Evolutionary conservation across 1,140 invertebrate genomes (phyloP).

Genomic region (Nephila pilipes): DNA sequence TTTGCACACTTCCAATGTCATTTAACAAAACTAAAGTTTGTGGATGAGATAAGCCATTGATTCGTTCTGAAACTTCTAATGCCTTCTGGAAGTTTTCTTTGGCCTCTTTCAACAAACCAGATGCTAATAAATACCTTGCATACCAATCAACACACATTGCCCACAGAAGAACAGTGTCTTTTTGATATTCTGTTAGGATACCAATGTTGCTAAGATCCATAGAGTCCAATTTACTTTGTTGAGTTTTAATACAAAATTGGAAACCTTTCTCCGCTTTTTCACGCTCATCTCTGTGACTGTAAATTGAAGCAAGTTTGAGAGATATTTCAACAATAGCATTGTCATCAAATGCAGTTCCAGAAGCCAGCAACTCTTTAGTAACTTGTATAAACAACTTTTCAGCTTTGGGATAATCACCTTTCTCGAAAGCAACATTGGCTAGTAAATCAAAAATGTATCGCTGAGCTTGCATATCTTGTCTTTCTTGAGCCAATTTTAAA

Average conservation of each 20-base stretch:
- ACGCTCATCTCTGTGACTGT: constrained; percentile 84
- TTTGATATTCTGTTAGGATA: constrained; percentile 81
- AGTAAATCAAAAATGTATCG: constrained; percentile 94
- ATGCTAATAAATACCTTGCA: constrained; percentile 86
- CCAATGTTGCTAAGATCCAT: constrained; percentile 77
- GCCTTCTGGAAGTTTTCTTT: constrained; percentile 87
- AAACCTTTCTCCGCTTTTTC: constrained; percentile 88
- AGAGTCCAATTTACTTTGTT: constrained; percentile 83
- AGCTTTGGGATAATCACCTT: constrained; percentile 89
- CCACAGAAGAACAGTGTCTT: constrained; percentile 85
- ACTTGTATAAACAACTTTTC: constrained; percentile 91
- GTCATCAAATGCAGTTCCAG: constrained; percentile 87
- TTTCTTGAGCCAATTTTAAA: constrained; percentile 90
- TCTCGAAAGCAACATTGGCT: constrained; percentile 92
- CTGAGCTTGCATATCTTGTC: constrained; percentile 87
- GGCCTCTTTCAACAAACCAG: constrained; percentile 84
- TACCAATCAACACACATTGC: constrained; percentile 91
- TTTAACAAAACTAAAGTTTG: constrained; percentile 91
- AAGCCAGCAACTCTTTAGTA: constrained; percentile 87
- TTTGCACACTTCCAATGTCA: constrained; percentile 90
- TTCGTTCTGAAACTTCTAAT: constrained; percentile 85
- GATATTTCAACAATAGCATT: constrained; percentile 89
- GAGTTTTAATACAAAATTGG: constrained; percentile 87
- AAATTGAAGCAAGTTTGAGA: constrained; percentile 83
- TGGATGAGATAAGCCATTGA: constrained; percentile 86